These are phyloP conservation scores for Brachionus koreanus DNA, from an alignment of 1,140 invertebrate species.

Conservation along the genomic window DNA sequence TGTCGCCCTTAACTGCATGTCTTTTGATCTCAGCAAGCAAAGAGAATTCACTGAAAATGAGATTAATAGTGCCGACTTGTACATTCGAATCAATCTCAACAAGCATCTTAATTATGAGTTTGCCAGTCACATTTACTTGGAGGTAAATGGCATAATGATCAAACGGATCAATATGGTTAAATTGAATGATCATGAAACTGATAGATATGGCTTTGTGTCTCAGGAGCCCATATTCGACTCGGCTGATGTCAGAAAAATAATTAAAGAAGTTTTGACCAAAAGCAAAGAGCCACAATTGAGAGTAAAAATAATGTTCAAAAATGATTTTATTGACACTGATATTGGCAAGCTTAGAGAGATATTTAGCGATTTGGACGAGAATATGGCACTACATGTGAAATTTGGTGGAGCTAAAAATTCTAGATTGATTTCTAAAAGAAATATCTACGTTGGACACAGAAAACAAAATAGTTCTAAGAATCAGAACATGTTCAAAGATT, in stretches of 20 bases:
- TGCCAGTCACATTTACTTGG: neutral
- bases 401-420: neutral
- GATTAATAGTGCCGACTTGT: neutral
- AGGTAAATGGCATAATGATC: neutral
- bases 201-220: neutral
- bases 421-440: neutral
- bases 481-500: constrained; percentile 18
- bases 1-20: neutral
- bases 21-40: neutral
- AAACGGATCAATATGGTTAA: constrained; percentile 5
- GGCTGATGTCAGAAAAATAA: neutral
- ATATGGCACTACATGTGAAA: constrained; percentile 24
- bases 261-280: neutral
- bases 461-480: constrained; percentile 29
- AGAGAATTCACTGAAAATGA: neutral
- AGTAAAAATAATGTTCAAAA: neutral
- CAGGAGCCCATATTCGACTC: constrained; percentile 1
- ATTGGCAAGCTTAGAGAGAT: neutral
- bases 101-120: neutral
- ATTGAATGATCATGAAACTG: neutral
- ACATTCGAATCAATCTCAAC: neutral
- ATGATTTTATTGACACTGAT: neutral
- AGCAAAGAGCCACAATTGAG: neutral
- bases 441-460: neutral
- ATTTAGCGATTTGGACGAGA: constrained; percentile 8